Evolutionary conservation across 2,113 vertebrate species (phyloP).

Genomic region (Actenoides lindsayi): DNA sequence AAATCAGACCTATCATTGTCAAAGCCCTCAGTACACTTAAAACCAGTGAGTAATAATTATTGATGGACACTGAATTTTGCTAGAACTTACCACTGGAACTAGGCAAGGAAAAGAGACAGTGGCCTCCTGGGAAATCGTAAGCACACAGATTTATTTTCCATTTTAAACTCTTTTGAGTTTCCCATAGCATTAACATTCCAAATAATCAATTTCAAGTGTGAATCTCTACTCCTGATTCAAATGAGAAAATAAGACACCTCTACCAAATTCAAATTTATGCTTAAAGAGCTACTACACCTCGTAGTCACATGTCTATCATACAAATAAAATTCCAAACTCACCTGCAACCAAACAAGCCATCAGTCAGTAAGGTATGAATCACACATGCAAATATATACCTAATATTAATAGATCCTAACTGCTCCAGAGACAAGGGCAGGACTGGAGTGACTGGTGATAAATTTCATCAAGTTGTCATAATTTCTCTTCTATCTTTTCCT

Average conservation of each 20-base stretch:
- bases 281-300: background rate
- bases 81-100: background rate
- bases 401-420: background rate
- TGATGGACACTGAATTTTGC: background rate
- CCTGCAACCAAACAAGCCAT: background rate
- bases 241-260: background rate
- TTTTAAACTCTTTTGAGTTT: slow-evolving; percentile 3
- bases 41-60: background rate
- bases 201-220: slow-evolving; percentile 21
- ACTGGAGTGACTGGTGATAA: background rate
- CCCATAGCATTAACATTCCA: background rate
- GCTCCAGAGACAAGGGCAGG: background rate
- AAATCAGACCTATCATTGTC: background rate
- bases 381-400: background rate
- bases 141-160: background rate
- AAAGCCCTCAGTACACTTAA: background rate
- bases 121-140: background rate
- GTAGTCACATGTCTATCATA: background rate
- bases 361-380: background rate
- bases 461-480: background rate
- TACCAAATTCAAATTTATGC: slow-evolving; percentile 1
- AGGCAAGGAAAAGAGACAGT: background rate
- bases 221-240: slow-evolving; percentile 2
- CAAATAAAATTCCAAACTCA: background rate
- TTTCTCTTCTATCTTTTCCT: background rate